phyloP scores from a whole-genome alignment of 2,888 invertebrate genomes.

The Petrolisthes manimaculis region DNA sequence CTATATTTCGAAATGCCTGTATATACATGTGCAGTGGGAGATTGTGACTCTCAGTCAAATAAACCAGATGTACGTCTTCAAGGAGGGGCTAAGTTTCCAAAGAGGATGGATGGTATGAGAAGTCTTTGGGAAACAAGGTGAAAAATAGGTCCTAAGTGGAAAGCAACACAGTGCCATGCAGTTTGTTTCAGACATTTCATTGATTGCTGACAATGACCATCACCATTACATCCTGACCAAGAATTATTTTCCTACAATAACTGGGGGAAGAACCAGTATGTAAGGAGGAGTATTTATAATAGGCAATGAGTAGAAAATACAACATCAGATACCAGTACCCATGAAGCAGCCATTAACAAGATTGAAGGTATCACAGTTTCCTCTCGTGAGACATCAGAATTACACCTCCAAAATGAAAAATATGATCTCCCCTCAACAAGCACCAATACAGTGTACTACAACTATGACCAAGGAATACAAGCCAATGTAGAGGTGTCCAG shows the following conservation, averaged over 20 bases:
- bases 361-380: too few species aligned
- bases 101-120: not conserved
- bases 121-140: not conserved
- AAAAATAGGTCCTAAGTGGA: too few species aligned
- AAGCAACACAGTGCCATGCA: not conserved
- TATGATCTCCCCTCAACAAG: too few species aligned
- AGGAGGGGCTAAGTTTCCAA: not conserved
- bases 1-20: not conserved
- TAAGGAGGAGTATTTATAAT: not conserved
- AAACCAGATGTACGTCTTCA: not conserved
- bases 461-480: too few species aligned
- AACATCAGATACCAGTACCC: not conserved
- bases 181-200: not conserved
- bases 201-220: too few species aligned
- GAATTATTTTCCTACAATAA: not conserved
- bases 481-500: too few species aligned
- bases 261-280: not conserved
- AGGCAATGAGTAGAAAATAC: not conserved
- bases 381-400: too few species aligned
- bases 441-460: too few species aligned
- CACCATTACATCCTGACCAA: not conserved
- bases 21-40: not conserved
- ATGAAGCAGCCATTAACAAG: too few species aligned
- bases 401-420: too few species aligned
- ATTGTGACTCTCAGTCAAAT: not conserved